Conservation (phyloP, 1,140 invertebrate species). For the Aphelinus atriplicis region DNA sequence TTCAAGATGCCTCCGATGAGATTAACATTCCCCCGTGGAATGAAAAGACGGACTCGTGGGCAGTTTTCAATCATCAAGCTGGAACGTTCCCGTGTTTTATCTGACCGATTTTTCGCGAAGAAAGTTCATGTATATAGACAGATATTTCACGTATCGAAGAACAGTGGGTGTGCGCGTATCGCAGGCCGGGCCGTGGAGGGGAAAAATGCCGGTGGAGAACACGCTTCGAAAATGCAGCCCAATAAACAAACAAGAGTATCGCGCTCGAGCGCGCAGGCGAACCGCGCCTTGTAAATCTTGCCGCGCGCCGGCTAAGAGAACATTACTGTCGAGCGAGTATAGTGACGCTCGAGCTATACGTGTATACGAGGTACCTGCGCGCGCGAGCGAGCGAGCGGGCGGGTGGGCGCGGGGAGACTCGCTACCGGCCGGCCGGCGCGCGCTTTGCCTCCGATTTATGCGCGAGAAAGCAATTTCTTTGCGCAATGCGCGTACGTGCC, state of each 20-base stretch:
- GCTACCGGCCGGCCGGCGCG: constrained; percentile 2
- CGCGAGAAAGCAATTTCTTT: constrained; percentile 7
- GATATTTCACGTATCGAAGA: neutral
- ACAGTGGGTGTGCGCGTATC: neutral
- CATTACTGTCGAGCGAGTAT: neutral
- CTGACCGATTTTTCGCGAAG: no score
- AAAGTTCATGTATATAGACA: no score
- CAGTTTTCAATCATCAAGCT: no score
- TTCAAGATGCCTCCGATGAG: no score
- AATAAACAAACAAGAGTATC: constrained; percentile 11
- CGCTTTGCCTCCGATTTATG: constrained; percentile 14
- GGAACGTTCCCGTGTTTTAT: no score
- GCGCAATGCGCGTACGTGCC: neutral
- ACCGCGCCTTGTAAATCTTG: constrained; percentile 12
- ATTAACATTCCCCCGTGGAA: no score
- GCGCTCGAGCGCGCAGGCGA: no score
- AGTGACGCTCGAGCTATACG: neutral
- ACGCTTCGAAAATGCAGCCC: neutral
- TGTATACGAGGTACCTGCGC: neutral
- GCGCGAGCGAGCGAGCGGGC: neutral
- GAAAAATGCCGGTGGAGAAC: no score
- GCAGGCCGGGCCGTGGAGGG: neutral
- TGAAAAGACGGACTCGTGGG: no score
- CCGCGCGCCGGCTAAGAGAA: neutral
- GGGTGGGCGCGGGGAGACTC: neutral